A percentile compares a stretch with the other conserved stretches of the same genome.
phyloP scores from a whole-genome alignment of 37 sponge, comb jelly and placozoan species.

The Halichondria panicea region DNA sequence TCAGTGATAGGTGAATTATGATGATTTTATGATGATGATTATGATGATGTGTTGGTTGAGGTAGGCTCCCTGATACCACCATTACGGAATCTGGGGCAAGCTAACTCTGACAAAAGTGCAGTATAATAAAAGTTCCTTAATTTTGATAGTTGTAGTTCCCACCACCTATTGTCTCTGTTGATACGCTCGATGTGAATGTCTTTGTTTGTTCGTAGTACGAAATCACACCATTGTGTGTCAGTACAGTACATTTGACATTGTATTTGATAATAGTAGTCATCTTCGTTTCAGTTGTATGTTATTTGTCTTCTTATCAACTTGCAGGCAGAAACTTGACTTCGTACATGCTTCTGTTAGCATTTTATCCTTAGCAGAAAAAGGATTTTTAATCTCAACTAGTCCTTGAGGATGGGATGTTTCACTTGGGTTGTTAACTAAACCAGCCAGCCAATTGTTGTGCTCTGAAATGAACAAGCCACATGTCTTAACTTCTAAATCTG shows the following conservation, averaged over 20 bases:
- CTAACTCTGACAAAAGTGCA: constrained; percentile 48
- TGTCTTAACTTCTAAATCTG: background rate
- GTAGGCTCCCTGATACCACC: constrained; percentile 9
- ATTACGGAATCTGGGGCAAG: constrained; percentile 19
- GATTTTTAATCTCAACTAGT: constrained; percentile 47
- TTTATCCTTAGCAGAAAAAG: background rate
- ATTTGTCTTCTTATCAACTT: background rate
- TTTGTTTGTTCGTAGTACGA: constrained; percentile 45
- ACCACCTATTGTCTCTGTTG: constrained; percentile 24
- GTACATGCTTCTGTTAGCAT: constrained; percentile 14
- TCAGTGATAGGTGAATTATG: too few species aligned
- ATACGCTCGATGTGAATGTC: constrained; percentile 45
- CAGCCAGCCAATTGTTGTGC: constrained; percentile 34
- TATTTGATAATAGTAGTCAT: constrained; percentile 40
- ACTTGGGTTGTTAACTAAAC: constrained; percentile 19
- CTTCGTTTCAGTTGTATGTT: constrained; percentile 1
- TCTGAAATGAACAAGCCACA: constrained; percentile 13
- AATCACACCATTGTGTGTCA: constrained; percentile 44
- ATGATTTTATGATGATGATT: too few species aligned
- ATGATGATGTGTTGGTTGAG: too few species aligned
- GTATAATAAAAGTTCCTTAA: constrained; percentile 28
- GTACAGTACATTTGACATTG: constrained; percentile 40
- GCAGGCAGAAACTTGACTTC: background rate
- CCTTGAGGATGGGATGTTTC: constrained; percentile 5
- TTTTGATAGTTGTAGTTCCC: constrained; percentile 25